Evolutionary conservation across 2,797 vertebrate genomes (phyloP), one percentile per base, ranked within the genome.

Genomic region (Thalassophryne amazonica): DNA sequence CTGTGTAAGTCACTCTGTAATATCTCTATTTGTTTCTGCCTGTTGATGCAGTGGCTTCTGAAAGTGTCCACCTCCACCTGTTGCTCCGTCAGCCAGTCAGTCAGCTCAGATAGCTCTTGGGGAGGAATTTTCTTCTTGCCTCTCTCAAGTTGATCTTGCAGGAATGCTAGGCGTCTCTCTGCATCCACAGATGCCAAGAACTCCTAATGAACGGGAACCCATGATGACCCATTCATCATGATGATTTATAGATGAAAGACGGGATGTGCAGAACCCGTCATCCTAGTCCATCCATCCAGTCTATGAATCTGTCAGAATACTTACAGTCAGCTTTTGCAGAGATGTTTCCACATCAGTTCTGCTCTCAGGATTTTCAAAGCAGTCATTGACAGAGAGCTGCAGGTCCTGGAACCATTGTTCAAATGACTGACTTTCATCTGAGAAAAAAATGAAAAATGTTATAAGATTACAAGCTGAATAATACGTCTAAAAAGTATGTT

Each of bases 301-400:
- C 4, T n/a, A 3, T 20, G 4, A 2, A 16, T 2, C 0, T 1
- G 15, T 16, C 4, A 13, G 42, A 40, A 24, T n/a, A 72, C 77
- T 80, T 71, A 98, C 96, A 39, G 75, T 77, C 32, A 98, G 86
- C 61, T 79, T 93, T 31, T 93, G 89, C 22, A 93, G 72, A 16
- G 83, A 93, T 2, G 81, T 88, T 64, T 95, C 93, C 47, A 93
- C 51, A 7, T 84, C 64, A 0, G 19, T 28, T 73, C 86, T 91
- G 36, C 86, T 92, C 88, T 94, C 92, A 4, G 93, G 88, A 23
- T 91, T 86, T 57, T 97, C 93, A 63, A 97, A 98, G 63, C 94
- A 97, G 29, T 95, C 94, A 3, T 94, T 92, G 47, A 96, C 89
- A 5, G 87, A 91, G 17, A 93, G 48, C 75, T 93, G 93, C 56